Conservation (phyloP, 2,797 vertebrate genomes). For the Okamejei kenojei region DNA sequence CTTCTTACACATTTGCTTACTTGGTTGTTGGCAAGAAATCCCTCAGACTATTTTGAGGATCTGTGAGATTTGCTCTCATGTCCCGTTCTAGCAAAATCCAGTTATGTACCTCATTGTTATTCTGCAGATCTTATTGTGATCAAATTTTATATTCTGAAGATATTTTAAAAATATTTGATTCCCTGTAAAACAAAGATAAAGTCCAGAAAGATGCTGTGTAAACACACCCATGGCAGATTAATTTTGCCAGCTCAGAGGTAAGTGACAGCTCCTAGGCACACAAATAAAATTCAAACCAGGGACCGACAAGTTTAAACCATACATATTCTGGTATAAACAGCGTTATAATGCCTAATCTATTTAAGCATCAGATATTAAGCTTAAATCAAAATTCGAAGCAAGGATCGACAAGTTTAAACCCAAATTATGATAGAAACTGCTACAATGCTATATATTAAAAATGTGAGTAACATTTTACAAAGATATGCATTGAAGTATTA, state of each 20-base stretch:
- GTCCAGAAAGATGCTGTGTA: no score
- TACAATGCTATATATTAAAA: neutral
- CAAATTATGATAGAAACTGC: neutral
- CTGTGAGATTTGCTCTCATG: neutral
- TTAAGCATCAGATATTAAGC: neutral
- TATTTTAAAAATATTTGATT: neutral
- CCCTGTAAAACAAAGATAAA: neutral
- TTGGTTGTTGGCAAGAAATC: neutral
- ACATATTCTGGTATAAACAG: neutral
- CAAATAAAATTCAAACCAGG: neutral
- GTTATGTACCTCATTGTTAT: neutral
- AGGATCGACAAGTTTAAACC: neutral
- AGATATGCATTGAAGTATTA: neutral
- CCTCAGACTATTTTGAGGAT: neutral
- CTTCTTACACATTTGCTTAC: neutral
- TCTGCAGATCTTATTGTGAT: neutral
- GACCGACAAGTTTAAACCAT: neutral
- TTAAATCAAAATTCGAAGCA: neutral
- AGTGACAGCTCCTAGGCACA: neutral
- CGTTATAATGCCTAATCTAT: no score
- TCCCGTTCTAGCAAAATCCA: neutral
- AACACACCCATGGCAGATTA: neutral
- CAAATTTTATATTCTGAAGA: neutral
- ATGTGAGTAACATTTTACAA: neutral
- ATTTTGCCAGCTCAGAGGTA: neutral